Conservation (phyloP, 2,113 vertebrate species). For the Anarrhichthys ocellatus region DNA sequence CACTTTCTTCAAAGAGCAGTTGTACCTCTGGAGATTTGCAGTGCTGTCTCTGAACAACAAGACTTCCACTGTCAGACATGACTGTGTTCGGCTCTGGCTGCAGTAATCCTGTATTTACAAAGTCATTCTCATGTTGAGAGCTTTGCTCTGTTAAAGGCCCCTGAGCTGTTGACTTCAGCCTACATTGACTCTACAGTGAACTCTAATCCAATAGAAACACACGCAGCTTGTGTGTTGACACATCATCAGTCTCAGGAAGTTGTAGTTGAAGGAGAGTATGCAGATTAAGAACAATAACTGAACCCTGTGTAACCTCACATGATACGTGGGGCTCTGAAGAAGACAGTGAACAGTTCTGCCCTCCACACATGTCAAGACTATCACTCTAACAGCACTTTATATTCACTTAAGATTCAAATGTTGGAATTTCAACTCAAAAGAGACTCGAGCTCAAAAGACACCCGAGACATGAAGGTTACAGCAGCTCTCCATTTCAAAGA, state of each 20-base stretch:
- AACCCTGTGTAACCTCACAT: not conserved
- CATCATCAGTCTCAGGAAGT: not conserved
- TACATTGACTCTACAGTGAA: not conserved
- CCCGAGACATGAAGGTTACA: not conserved
- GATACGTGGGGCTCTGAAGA: not conserved
- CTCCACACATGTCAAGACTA: not conserved
- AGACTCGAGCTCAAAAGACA: not conserved
- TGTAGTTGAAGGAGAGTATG: not conserved
- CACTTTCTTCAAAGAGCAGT: not conserved
- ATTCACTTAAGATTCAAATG: not conserved
- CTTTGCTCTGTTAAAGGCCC: slow-evolving; percentile 9
- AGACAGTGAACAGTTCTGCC: not conserved
- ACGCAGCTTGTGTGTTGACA: not conserved
- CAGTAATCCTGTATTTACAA: slow-evolving; percentile 58
- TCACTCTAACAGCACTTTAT: not conserved
- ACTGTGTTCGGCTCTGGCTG: slow-evolving; percentile 41
- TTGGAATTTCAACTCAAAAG: not conserved
- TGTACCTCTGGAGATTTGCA: slow-evolving; percentile 28
- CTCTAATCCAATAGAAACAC: not conserved
- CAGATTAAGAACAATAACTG: not conserved
- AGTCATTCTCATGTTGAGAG: slow-evolving; percentile 44
- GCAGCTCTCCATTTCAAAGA: not conserved
- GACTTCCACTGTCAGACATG: slow-evolving; percentile 54
- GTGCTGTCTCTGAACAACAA: slow-evolving; percentile 37
- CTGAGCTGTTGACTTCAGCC: not conserved